Evolutionary conservation across 2,797 vertebrate species (phyloP).

Genomic region (Sebastes trivittatus): DNA sequence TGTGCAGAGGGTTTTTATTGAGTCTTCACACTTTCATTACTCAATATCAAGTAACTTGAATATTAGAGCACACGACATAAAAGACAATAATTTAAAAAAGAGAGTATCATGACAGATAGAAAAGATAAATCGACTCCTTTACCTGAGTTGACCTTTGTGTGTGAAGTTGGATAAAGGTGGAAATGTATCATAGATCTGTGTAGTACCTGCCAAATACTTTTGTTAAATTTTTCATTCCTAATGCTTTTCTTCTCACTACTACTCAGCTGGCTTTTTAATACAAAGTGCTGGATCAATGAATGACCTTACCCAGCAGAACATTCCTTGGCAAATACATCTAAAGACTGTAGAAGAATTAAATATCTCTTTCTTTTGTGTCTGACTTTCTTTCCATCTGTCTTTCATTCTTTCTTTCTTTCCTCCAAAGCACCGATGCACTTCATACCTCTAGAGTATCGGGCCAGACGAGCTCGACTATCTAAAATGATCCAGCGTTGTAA

Average conservation of each 20-base stretch:
- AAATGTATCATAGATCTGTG: slow-evolving; percentile 2
- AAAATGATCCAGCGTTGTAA: slow-evolving; percentile 68
- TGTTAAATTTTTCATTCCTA: slow-evolving; percentile 2
- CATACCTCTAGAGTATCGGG: slow-evolving; percentile 53
- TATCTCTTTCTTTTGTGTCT: not conserved
- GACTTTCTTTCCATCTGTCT: slow-evolving; percentile 18
- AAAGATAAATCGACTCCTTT: not conserved
- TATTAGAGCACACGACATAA: not conserved
- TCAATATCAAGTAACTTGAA: not conserved
- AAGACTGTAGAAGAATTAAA: slow-evolving; percentile 17
- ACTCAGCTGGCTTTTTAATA: slow-evolving; percentile 13
- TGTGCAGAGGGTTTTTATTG: not conserved
- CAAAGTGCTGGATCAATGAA: slow-evolving; percentile 20
- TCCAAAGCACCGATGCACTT: slow-evolving; percentile 51
- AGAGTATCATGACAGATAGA: not conserved
- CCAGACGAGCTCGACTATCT: slow-evolving; percentile 52
- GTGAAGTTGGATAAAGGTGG: not conserved
- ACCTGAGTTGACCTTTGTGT: not conserved
- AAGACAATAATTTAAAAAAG: not conserved
- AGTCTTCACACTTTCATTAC: not conserved
- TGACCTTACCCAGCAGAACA: slow-evolving; percentile 37
- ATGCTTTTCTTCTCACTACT: slow-evolving; percentile 4
- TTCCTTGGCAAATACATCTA: slow-evolving; percentile 3
- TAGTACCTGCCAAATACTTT: not conserved
- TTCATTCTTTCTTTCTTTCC: slow-evolving; percentile 23